A percentile compares a stretch with the other conserved stretches of the same genome.
phyloP scores from a whole-genome alignment of 2,797 vertebrate genomes.

The Cirrhinus molitorella region DNA sequence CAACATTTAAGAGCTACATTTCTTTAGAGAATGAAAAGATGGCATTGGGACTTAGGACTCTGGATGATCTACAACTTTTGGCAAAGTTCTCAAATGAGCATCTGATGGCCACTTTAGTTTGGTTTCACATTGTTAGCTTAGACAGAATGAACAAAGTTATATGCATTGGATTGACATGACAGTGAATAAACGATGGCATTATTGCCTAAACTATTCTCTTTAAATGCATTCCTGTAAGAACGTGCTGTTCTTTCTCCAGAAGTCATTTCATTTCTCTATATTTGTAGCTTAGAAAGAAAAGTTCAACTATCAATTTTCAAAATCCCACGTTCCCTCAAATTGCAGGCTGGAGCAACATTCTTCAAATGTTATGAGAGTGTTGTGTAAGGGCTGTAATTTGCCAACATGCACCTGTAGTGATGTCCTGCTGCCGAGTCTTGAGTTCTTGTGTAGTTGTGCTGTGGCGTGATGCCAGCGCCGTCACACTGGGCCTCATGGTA shows the following conservation, averaged over 20 bases:
- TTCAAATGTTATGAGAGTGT: background rate
- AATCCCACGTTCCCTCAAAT: background rate
- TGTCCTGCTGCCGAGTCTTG: slow-evolving; percentile 75
- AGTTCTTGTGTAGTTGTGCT: slow-evolving; percentile 78
- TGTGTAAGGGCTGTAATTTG: background rate
- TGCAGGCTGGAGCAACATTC: slow-evolving; percentile 1
- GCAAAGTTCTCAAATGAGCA: too few relatives aligned
- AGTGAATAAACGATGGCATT: background rate
- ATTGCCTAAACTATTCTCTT: background rate
- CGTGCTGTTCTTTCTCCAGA: background rate
- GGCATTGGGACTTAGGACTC: too few relatives aligned
- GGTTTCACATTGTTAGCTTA: background rate
- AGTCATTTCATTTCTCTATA: background rate
- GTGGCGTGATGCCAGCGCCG: slow-evolving; percentile 73
- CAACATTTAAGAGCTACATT: background rate
- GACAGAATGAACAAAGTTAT: background rate
- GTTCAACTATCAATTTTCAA: background rate
- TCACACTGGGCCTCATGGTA: slow-evolving; percentile 79
- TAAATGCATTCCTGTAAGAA: slow-evolving; percentile 3
- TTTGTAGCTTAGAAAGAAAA: background rate
- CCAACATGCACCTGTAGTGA: slow-evolving; percentile 79
- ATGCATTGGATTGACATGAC: background rate
- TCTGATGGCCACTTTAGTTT: too few relatives aligned
- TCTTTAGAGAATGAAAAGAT: too few relatives aligned
- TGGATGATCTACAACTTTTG: too few relatives aligned